Conservation (phyloP, 1,140 invertebrate species). For the Andricus grossulariae region DNA sequence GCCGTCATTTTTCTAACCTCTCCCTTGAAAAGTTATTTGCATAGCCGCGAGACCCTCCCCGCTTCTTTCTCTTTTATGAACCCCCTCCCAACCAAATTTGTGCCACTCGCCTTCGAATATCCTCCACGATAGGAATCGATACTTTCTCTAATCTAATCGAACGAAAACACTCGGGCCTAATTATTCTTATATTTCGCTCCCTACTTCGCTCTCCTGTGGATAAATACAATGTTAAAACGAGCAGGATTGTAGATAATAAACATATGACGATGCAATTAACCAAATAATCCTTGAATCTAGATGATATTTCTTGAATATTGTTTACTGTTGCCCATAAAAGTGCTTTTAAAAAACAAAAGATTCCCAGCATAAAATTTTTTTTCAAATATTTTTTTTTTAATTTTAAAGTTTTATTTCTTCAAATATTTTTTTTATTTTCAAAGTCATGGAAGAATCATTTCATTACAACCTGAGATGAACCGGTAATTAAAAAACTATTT, state of each 20-base stretch:
- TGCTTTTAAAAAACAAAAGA: too few species aligned
- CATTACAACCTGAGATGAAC: too few species aligned
- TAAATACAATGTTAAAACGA: not conserved
- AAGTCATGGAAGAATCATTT: too few species aligned
- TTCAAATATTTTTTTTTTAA: too few species aligned
- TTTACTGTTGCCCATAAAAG: too few species aligned
- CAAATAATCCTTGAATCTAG: too few species aligned
- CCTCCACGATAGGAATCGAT: constrained; percentile 49
- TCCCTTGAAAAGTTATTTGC: constrained; percentile 53
- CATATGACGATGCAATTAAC: too few species aligned
- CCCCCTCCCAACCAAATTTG: constrained; percentile 26
- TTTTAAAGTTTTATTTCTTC: too few species aligned
- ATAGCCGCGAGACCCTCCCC: constrained; percentile 55
- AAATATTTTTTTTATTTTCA: too few species aligned
- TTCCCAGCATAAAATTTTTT: too few species aligned
- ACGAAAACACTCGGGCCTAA: constrained; percentile 55
- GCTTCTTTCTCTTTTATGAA: constrained; percentile 49
- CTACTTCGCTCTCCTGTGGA: constrained; percentile 26
- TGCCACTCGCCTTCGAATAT: constrained; percentile 40
- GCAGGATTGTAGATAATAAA: not conserved
- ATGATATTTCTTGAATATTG: too few species aligned
- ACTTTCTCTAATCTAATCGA: constrained; percentile 56
- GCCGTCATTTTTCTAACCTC: constrained; percentile 62
- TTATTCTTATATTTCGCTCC: constrained; percentile 49
- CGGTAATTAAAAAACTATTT: too few species aligned